Base-by-base conservation (phyloP, 2,797 vertebrate species). In the Pseudochromis fuscus region DNA sequence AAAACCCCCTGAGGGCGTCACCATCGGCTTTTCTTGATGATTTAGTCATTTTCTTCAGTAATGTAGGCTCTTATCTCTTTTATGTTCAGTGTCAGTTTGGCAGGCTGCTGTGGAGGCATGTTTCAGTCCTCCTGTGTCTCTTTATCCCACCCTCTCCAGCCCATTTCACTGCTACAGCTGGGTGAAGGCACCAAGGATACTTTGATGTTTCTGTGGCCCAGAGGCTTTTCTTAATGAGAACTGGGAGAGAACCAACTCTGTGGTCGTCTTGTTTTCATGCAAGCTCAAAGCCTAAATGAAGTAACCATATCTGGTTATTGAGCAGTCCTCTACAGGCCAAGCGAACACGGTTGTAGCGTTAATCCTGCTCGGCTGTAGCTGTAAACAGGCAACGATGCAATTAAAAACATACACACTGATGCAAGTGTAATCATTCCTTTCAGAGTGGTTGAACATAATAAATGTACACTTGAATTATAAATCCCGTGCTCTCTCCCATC, bases 161-260 rank as follows among this genome's bases (percentile, higher is more conserved):
- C 78, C 75, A 72, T 87, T 85, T 84, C 81, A 58, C 69, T 82
- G 70, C 84, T 87, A 49, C 76, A 84, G 79, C 83, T 87, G 85
- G 77, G 72, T 87, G 86, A 84, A 89, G 78, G 79, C 77, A 75
- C 69, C 76, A 62, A 66, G 52, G 75, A 84, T 74, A 73, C 89
- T 92, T 90, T 92, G 87, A 91, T 89, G 91, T 91, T 89, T 78
- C 82, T 87, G 67, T 84, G 73, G 91, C 87, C 89, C 84, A 75
- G 45, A 89, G 85, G 82, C 87, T 81, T 79, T 81, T 82, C 86
- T 77, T 88, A 92, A 91, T 89, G 87, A 91, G 88, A 87, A 77
- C 62, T 67, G 76, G 79, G 85, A 88, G 76, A 81, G 67, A 87
- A 85, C 61, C 18, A 72, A 75, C 81, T 83, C 85, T 61, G 45